Base-by-base conservation (phyloP, 2,888 invertebrate genomes). In the Drosophila formosana region DNA sequence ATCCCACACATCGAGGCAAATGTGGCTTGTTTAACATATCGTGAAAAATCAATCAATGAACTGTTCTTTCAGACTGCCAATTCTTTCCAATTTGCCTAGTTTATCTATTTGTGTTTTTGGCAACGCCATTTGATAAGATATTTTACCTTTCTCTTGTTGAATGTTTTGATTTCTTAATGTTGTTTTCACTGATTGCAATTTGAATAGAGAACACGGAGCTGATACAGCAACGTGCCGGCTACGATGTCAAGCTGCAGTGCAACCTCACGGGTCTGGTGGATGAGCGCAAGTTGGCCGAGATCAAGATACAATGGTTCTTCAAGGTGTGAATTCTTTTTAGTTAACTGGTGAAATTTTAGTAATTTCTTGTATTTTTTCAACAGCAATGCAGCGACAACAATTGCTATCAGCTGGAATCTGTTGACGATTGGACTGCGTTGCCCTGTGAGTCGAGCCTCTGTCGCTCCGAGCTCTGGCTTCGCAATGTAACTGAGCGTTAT, bases 281-380 rank as follows among this genome's bases (percentile, higher is more conserved):
- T 58, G 90, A 90, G 8, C 74, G 75, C 0, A 79, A 73, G 51
- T 49, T 84, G 26, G 62, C 65, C 8, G 87, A 86, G 25, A 83
- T 89, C 4, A 82, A 87, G 64, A 90, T 91, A 50, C 84, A 91
- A 51, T 92, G 92, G 92, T 91, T 88, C 75, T 92, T 91, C 32
- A 92, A 91, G 87, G 92, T 92, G 71, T 7, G 67, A 34, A 30
- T 11, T 39, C 4, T 26, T 26, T 28, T 26, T 28, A 41, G 11
- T 26, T 5, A n/a, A 46, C 1, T 37, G 4, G 1, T 34, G 9
- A 34, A 3, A 47, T 4, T 47, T 13, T 28, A 26, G 25, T 9
- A 4, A 18, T n/a, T 8, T 61, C 3, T 0, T 6, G 11, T 1
- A 5, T n/a, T 0, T 1, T 9, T 2, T 46, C 47, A 28, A 18